Base-by-base conservation (phyloP, 2,113 vertebrate genomes). In the Elephas maximus region DNA sequence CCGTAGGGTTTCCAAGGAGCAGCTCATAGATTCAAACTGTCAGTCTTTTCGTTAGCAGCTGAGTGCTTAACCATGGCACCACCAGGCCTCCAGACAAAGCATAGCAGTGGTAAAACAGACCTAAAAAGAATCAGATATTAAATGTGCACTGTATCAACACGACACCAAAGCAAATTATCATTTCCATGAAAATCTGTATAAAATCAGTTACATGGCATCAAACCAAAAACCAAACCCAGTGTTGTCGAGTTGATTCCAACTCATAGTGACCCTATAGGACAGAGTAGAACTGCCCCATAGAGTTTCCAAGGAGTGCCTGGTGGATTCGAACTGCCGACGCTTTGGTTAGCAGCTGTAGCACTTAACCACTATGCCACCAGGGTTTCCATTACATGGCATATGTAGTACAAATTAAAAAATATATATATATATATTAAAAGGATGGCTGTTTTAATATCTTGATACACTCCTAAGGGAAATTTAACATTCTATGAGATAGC, bases 401-500 rank as follows among this genome's bases (percentile, higher is more conserved):
- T 45, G 41, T 44, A 69, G 60, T 41, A 74, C 33, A 65, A 87
- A 89, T 81, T 78, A 20, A 53, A 94, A 51, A 30, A 45, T 37
- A 37, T 37, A 37, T 37, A 93, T 65, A 85, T 21, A 63, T 9
- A 37, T 26, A 88, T 71, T 82, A 41, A 94, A 95, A 79, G 24
- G 23, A 74, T 90, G 78, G 33, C n/a, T 94, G 81, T 85, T 97
- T 94, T 90, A 95, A 74, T 96, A 65, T 93, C 82, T 88, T 81
- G 88, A 85, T 93, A 78, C 8, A 90, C 28, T 88, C 96, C 77
- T 76, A 41, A 94, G 94, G 84, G 92, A 95, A 93, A 95, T 82
- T 63, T 74, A 44, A 28, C 90, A 44, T 97, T 65, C 41, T 85
- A 28, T 37, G 26, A 93, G 41, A 71, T 30, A 65, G 21, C 14